phyloP scores from a whole-genome alignment of 2,888 invertebrate species.

The Campoplex capitator region DNA sequence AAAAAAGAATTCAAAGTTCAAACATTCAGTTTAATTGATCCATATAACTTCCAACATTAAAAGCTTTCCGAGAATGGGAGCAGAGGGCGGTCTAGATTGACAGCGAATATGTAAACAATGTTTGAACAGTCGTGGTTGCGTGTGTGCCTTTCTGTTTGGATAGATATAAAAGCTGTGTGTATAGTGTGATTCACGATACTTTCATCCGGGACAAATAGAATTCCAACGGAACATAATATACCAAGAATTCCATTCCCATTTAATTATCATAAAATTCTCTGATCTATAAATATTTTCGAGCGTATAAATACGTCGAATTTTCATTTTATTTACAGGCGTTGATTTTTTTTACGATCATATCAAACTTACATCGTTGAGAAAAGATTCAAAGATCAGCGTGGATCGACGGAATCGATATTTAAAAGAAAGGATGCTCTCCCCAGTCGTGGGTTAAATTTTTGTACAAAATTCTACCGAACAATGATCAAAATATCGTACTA shows the following conservation, averaged over 20 bases:
- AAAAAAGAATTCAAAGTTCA: conserved; percentile 19
- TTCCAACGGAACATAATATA: conserved; percentile 10
- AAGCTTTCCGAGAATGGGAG: conserved; percentile 44
- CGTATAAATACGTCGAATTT: neutral
- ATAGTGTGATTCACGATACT: conserved; percentile 12
- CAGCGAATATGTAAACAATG: conserved; percentile 13
- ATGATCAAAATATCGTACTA: no score
- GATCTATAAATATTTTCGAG: conserved; percentile 1
- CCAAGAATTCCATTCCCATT: neutral
- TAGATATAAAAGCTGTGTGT: conserved; percentile 5
- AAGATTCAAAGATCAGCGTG: no score
- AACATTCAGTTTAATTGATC: conserved; percentile 29
- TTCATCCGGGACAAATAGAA: neutral
- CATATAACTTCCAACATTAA: conserved; percentile 27
- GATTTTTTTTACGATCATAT: no score
- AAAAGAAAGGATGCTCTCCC: no score
- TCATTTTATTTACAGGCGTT: neutral
- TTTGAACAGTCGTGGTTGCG: neutral
- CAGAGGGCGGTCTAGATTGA: conserved; percentile 12
- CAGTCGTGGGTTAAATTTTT: no score
- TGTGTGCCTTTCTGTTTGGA: neutral
- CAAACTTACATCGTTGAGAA: no score
- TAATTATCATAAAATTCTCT: neutral
- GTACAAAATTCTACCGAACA: no score
- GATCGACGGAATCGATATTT: no score